A percentile compares a stretch with the other conserved stretches of the same genome.
phyloP scores from a whole-genome alignment of 2,113 vertebrate genomes.

The Thalassarche chlororhynchos region DNA sequence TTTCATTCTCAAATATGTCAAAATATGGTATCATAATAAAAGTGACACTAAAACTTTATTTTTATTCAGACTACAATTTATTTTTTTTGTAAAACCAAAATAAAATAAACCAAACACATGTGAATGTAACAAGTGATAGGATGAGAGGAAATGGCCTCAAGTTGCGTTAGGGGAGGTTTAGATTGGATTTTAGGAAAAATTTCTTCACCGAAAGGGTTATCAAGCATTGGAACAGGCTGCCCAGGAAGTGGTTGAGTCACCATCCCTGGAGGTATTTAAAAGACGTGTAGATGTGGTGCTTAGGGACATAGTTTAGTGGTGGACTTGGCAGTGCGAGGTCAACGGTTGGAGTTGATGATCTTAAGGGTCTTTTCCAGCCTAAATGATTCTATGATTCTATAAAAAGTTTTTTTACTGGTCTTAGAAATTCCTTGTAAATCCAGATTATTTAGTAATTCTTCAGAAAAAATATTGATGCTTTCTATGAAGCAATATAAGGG shows the following conservation, averaged over 20 bases:
- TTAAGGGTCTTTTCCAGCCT: neutral
- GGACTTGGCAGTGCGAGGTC: neutral
- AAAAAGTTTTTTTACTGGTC: neutral
- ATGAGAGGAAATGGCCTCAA: neutral
- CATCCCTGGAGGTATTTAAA: neutral
- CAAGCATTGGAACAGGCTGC: neutral
- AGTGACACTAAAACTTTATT: constrained; percentile 31
- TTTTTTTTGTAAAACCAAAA: neutral
- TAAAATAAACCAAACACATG: neutral
- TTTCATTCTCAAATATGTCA: constrained; percentile 37
- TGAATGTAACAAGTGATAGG: neutral
- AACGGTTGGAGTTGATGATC: neutral
- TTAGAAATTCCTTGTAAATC: neutral
- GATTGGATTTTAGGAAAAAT: neutral
- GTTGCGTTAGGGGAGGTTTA: neutral
- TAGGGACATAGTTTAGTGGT: neutral
- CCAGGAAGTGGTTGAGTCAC: neutral
- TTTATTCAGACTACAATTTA: neutral
- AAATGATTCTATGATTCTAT: neutral
- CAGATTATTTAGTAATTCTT: neutral
- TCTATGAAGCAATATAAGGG: neutral
- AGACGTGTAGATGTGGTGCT: neutral
- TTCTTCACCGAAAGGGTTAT: neutral
- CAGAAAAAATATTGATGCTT: neutral
- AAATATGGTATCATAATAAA: constrained; percentile 5